Percentiles rank a stretch among this genome's conserved stretches.
Conservation (phyloP, 2,888 invertebrate genomes). For the Litoditis marina region DNA sequence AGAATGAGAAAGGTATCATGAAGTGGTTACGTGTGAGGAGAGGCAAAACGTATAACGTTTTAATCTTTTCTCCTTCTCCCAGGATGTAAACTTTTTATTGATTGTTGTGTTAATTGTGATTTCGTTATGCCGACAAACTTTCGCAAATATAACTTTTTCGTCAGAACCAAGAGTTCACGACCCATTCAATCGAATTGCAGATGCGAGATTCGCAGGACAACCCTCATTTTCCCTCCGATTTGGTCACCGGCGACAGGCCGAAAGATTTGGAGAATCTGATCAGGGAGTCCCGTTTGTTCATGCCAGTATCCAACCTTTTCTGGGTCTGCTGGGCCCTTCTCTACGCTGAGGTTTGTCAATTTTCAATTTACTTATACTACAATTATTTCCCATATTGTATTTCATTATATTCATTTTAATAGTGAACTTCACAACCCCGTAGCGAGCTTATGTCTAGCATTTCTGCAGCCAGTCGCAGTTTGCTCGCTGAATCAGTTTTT, state of each 20-base stretch:
- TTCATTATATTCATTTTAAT: neutral
- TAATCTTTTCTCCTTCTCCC: neutral
- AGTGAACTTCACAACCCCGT: neutral
- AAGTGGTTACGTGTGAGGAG: too few relatives aligned
- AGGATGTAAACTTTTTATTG: neutral
- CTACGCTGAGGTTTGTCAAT: conserved; percentile 32
- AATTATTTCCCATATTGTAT: neutral
- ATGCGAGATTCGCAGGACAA: conserved; percentile 28
- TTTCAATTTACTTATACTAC: neutral
- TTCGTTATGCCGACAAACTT: too few relatives aligned
- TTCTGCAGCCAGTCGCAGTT: too few relatives aligned
- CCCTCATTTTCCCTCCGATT: conserved; percentile 40
- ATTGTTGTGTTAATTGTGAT: neutral
- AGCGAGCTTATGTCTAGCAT: too few relatives aligned
- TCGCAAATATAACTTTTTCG: too few relatives aligned
- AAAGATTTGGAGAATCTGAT: conserved; percentile 32
- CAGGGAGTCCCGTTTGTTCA: conserved; percentile 39
- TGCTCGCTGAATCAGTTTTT: too few relatives aligned
- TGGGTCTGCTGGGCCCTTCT: conserved; percentile 47
- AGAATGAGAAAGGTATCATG: neutral
- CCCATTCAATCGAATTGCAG: conserved; percentile 21
- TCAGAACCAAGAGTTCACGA: too few relatives aligned
- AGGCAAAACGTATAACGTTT: neutral
- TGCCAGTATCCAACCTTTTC: conserved; percentile 46
- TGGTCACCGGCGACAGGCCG: conserved; percentile 34